These are phyloP conservation scores for Cossypha dichroa DNA, from an alignment of 2,797 vertebrate species.

Conservation along the genomic window DNA sequence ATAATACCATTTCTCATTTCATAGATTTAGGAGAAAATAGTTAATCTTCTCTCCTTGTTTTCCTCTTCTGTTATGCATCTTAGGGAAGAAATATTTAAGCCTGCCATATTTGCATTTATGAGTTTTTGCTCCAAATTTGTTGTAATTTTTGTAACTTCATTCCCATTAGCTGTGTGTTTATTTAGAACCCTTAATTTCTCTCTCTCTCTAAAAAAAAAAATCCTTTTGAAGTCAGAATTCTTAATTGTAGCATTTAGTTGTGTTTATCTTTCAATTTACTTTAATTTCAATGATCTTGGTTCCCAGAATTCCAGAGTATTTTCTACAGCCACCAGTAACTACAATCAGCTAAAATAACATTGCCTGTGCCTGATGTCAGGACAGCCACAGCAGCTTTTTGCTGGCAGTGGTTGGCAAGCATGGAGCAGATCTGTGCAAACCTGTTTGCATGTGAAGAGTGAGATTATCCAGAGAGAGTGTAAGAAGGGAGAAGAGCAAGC, in stretches of 20 bases:
- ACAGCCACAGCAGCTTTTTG: not conserved
- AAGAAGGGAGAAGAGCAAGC: not conserved
- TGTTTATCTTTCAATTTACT: conserved; percentile 14
- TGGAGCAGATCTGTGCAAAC: not conserved
- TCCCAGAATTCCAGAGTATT: not conserved
- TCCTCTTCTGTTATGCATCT: not conserved
- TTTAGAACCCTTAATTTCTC: not conserved
- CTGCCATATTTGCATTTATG: not conserved
- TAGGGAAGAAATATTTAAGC: not conserved
- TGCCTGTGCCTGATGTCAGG: not conserved
- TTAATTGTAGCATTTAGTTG: not conserved
- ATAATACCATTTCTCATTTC: not conserved
- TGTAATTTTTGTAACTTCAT: not conserved
- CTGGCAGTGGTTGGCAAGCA: not conserved
- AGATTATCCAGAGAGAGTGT: not conserved
- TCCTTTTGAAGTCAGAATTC: not conserved
- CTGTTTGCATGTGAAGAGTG: not conserved
- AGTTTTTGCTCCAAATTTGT: not conserved
- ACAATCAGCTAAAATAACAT: not conserved
- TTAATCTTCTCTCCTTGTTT: not conserved
- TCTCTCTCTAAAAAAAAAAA: not conserved
- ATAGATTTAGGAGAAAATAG: not conserved
- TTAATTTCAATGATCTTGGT: not conserved
- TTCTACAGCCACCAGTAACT: not conserved
- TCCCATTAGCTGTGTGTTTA: not conserved